Evolutionary conservation across 53 echinoderm and acorn worm species (phyloP), one percentile per base, ranked within the genome.

Genomic region (Temnopleurus reevesii): DNA sequence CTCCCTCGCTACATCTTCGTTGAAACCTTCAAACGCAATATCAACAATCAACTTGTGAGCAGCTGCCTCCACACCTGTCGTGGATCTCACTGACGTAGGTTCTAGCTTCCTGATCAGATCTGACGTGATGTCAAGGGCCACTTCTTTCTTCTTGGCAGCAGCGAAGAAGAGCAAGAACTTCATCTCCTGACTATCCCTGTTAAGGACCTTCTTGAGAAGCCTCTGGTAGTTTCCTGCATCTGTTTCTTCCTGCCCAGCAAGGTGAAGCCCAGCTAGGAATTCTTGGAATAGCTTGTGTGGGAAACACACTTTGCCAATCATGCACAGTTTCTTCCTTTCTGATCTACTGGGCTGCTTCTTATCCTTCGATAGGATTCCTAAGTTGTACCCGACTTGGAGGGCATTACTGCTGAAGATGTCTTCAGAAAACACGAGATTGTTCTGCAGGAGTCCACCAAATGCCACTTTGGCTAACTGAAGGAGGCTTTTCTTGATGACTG

Each of bases 161-260:
- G 71, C 71, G 41, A 71, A 71, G 71, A 71, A 71, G 8, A 71
- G 43, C 71, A 71, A 6, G 41, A 71, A 71, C n/a, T 71, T 71
- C 71, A 71, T 71, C 71, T 71, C 71, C 18, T 71, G 36, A 36
- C 71, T 71, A 15, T 71, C 41, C 41, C 23, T 71, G 71, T 41
- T 21, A 41, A 71, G 71, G 23, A 71, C 10, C 1, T 8, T 9
- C 19, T 38, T 5, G 41, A 71, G 71, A n/a, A 71, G 71, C n/a
- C 0, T 41, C 71, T 41, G 1, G 41, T 71, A 71, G n/a, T 41
- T 5, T 71, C 4, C 38, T 36, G 38, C 19, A 30, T 71, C 41
- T 71, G 71, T 41, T 41, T 71, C 41, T 38, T 25, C 71, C 41
- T 36, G 71, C n/a, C 10, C 23, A 8, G 71, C 71, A 0, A 71